Conservation (phyloP, 1,140 invertebrate genomes). For the Phymorhynchus buccinoides region DNA sequence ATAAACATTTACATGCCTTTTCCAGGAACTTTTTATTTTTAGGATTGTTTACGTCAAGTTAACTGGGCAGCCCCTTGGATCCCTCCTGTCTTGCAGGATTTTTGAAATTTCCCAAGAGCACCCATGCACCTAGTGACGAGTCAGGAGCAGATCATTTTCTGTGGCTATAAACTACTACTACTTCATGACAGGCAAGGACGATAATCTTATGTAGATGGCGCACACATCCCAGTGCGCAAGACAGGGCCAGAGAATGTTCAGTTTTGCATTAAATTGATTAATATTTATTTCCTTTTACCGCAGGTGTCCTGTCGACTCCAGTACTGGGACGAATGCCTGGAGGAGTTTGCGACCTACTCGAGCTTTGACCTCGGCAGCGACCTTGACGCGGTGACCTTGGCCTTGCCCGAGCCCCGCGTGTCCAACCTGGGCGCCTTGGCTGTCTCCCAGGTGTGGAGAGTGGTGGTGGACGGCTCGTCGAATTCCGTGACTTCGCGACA, state of each 20-base stretch:
- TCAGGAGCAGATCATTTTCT: too few species aligned
- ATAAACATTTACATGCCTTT: too few species aligned
- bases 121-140: too few species aligned
- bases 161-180: too few species aligned
- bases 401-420: constrained; percentile 74
- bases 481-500: background rate
- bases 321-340: constrained; percentile 80
- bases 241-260: too few species aligned
- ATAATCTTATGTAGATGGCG: too few species aligned
- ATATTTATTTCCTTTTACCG: constrained; percentile 36
- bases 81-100: constrained; percentile 59
- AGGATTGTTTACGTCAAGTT: too few species aligned
- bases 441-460: constrained; percentile 72
- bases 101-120: too few species aligned
- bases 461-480: constrained; percentile 58
- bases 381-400: constrained; percentile 77
- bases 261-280: too few species aligned
- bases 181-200: too few species aligned
- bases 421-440: constrained; percentile 49
- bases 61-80: constrained; percentile 76
- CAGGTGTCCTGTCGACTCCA: constrained; percentile 79
- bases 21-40: too few species aligned
- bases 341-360: constrained; percentile 78
- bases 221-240: too few species aligned
- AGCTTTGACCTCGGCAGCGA: constrained; percentile 81